Percentiles rank a stretch among this genome's conserved stretches.
phyloP scores from a whole-genome alignment of 2,888 invertebrate genomes.

The Sinelater perroti region DNA sequence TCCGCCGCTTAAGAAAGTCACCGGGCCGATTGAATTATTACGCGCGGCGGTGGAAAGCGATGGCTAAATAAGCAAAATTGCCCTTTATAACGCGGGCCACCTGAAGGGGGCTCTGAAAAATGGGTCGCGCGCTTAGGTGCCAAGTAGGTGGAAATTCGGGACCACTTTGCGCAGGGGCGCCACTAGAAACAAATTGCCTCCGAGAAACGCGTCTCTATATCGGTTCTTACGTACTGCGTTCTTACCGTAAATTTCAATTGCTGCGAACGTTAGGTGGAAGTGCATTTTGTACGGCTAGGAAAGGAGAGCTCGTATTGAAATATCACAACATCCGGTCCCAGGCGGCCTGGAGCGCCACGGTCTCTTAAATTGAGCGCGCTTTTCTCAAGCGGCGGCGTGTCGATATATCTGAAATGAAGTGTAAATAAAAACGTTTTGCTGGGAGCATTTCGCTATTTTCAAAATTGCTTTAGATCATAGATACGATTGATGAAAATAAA shows the following conservation, averaged over 20 bases:
- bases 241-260: constrained; percentile 26
- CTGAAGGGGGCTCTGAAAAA: not conserved
- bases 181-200: constrained; percentile 13
- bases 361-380: constrained; percentile 22
- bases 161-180: not conserved
- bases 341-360: constrained; percentile 17
- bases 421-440: constrained; percentile 12
- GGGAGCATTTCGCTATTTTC: too few relatives aligned
- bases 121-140: too few relatives aligned
- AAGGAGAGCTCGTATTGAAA: constrained; percentile 20
- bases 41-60: too few relatives aligned
- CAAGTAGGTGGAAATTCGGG: too few relatives aligned
- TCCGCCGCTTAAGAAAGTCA: constrained; percentile 11
- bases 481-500: too few relatives aligned
- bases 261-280: constrained; percentile 19
- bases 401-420: constrained; percentile 12
- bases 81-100: not conserved
- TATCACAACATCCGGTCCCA: constrained; percentile 30
- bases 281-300: constrained; percentile 17
- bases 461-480: too few relatives aligned
- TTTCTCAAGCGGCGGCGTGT: constrained; percentile 18
- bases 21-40: constrained; percentile 16
- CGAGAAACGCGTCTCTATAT: constrained; percentile 13
- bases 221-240: constrained; percentile 8
- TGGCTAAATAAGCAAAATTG: not conserved